These are phyloP conservation scores for Galleria mellonella DNA, from an alignment of 1,140 invertebrate species.

Conservation along the genomic window DNA sequence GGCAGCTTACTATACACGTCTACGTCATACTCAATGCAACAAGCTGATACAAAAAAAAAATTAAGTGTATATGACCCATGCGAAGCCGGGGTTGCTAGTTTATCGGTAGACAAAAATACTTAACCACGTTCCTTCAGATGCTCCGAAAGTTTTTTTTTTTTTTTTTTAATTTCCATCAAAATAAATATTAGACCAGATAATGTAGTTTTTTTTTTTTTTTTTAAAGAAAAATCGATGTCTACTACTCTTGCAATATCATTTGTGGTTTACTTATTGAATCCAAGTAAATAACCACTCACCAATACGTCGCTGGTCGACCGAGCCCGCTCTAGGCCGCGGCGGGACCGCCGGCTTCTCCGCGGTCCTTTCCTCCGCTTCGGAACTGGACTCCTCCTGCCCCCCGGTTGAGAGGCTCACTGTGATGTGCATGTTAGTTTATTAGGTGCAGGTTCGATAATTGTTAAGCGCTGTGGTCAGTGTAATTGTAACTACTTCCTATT, in stretches of 20 bases:
- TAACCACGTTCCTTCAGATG: too few relatives aligned
- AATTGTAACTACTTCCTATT: not conserved
- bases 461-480: not conserved
- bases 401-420: conserved; percentile 79
- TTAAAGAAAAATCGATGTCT: not conserved
- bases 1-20: too few relatives aligned
- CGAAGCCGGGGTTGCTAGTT: too few relatives aligned
- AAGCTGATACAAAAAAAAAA: too few relatives aligned
- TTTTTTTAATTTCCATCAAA: too few relatives aligned
- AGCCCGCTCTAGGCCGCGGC: conserved; percentile 74
- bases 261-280: too few relatives aligned
- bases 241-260: too few relatives aligned
- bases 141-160: too few relatives aligned
- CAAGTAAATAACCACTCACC: conserved; percentile 19
- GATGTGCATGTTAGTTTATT: conserved; percentile 8
- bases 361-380: conserved; percentile 73
- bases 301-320: conserved; percentile 38
- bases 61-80: too few relatives aligned
- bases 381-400: conserved; percentile 85
- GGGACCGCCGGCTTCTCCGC: conserved; percentile 76
- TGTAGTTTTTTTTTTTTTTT: not conserved
- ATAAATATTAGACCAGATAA: not conserved
- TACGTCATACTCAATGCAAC: too few relatives aligned
- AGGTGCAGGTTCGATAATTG: not conserved
- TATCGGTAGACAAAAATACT: too few relatives aligned